Evolutionary conservation across 2,113 vertebrate genomes (phyloP).

Genomic region (Scatophagus argus): DNA sequence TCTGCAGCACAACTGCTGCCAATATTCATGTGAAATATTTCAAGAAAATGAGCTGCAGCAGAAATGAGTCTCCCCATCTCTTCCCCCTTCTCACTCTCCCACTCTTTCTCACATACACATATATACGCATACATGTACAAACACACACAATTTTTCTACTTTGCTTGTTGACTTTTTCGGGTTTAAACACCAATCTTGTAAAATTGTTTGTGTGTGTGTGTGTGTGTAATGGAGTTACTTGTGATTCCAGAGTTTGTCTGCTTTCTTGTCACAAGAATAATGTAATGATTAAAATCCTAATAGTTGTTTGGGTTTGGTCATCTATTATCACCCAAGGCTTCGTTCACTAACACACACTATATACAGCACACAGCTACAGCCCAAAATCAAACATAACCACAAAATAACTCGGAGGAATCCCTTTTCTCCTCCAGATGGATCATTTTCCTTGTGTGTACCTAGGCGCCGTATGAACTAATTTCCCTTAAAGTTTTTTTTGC

Average conservation of each 20-base stretch:
- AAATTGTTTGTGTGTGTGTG: neutral
- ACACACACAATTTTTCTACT: no score
- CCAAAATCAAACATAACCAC: constrained; percentile 59
- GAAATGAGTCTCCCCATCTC: constrained; percentile 52
- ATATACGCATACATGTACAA: no score
- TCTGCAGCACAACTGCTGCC: constrained; percentile 79
- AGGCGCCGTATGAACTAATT: constrained; percentile 46
- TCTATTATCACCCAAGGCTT: constrained; percentile 47
- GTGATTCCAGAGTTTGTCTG: constrained; percentile 18
- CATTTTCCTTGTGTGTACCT: constrained; percentile 46
- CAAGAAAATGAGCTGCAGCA: constrained; percentile 76
- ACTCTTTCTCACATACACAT: neutral
- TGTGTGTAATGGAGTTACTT: constrained; percentile 3
- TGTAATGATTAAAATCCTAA: constrained; percentile 44
- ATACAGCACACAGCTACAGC: neutral
- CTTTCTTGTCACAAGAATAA: constrained; percentile 38
- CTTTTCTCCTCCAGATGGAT: constrained; percentile 46
- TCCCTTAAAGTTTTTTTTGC: constrained; percentile 31
- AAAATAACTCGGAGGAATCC: constrained; percentile 55
- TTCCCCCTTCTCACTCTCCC: neutral
- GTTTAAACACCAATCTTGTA: no score
- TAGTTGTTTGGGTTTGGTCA: constrained; percentile 27
- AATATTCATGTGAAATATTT: constrained; percentile 83
- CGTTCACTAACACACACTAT: constrained; percentile 22
- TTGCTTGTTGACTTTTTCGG: no score